Base-by-base conservation (phyloP, 2,888 invertebrate genomes). In the Galerucella nymphaeae region DNA sequence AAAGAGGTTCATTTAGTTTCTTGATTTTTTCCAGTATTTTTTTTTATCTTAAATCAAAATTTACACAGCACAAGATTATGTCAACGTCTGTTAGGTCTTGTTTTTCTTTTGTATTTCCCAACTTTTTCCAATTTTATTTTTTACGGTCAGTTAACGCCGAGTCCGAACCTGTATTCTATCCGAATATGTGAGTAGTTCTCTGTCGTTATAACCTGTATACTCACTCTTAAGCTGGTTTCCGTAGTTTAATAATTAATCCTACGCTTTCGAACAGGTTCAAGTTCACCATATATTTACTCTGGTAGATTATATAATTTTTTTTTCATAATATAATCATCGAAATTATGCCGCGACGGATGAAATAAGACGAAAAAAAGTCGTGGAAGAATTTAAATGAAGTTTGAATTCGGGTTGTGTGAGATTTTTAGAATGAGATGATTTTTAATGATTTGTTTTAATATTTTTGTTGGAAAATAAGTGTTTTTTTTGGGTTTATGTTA, bases 231-330 rank as follows among this genome's bases (percentile, higher is more conserved):
- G 62, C n/a, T 59, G 48, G 58, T 50, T 69, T 72, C 74, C 53
- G 70, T 71, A 71, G 14, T 57, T 48, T 30, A 53, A 41, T 73
- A 66, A 63, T 41, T 69, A 69, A 69, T 69, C 69, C 69, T 69
- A 20, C 62, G 50, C 48, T 58, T 53, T 64, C 70, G 73, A 77
- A 77, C 78, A 74, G 78, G 77, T 77, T 77, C 71, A 41, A 53
- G 30, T 38, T 14, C 18, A 23, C 68, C 66, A 16, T 55, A 55
- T 59, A 65, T 64, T 64, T 20, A 68, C 59, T 50, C 68, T 72
- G 55, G 42, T 41, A 63, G 38, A 41, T 50, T 42, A 48, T 70
- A 76, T 53, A 59, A 66, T 1, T 30, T 30, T 30, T 73, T 73
- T 73, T 67, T 70, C 66, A 66, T 53, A 66, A 18, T 69, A 41